A percentile compares a stretch with the other conserved stretches of the same genome.
Evolutionary conservation across 2,888 invertebrate genomes (phyloP).

Genomic region (Oeneis ivallda): DNA sequence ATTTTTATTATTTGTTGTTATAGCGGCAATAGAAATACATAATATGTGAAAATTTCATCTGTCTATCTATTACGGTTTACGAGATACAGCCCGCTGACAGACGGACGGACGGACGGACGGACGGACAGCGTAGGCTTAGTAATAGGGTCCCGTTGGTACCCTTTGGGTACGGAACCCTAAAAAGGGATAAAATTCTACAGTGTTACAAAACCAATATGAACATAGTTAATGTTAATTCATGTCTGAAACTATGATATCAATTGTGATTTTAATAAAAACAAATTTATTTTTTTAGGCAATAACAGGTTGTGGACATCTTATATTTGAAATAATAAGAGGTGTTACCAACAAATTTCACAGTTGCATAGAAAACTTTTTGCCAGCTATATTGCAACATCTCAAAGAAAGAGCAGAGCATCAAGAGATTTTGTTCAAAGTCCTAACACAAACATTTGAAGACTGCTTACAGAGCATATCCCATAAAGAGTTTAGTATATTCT

Average conservation of each 20-base stretch:
- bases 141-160: too few species aligned
- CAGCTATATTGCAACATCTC: conserved; percentile 84
- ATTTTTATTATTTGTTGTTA: too few species aligned
- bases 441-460: conserved; percentile 84
- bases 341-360: conserved; percentile 93
- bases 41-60: too few species aligned
- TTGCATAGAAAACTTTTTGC: conserved; percentile 87
- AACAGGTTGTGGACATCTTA: conserved; percentile 90
- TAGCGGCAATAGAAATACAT: too few species aligned
- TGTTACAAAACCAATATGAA: too few species aligned
- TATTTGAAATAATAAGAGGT: conserved; percentile 94
- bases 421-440: conserved; percentile 82
- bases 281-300: conserved; percentile 80
- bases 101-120: too few species aligned
- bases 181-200: too few species aligned
- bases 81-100: too few species aligned
- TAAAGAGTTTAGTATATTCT: conserved; percentile 85
- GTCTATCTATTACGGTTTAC: too few species aligned
- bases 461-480: conserved; percentile 83
- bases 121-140: too few species aligned
- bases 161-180: too few species aligned
- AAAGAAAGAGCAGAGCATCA: conserved; percentile 75
- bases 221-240: background rate
- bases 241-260: background rate
- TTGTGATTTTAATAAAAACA: background rate